These are phyloP conservation scores for Coptotermes formosanus DNA, from an alignment of 1,140 invertebrate species.

Conservation along the genomic window DNA sequence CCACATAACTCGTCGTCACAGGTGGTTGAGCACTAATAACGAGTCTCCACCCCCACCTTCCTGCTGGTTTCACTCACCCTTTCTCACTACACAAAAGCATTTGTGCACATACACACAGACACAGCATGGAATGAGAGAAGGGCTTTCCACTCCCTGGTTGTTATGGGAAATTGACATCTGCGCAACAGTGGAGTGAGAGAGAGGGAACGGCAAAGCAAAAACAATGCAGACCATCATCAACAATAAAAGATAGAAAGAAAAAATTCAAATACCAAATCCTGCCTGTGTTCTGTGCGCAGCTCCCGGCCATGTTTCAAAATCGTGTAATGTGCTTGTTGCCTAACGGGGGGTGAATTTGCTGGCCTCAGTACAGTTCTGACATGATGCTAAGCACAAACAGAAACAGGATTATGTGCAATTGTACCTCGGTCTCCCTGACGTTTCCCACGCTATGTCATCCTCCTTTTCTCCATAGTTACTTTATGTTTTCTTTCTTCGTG, in stretches of 20 bases:
- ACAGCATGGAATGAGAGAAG: not conserved
- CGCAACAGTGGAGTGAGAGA: not conserved
- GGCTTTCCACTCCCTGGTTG: not conserved
- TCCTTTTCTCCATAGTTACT: too few species aligned
- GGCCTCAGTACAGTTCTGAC: not conserved
- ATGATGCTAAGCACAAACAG: not conserved
- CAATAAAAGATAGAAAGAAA: not conserved
- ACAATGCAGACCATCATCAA: slow-evolving; percentile 1
- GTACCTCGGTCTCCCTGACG: too few species aligned
- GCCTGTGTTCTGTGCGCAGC: not conserved
- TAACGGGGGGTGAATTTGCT: not conserved
- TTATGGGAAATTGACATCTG: slow-evolving; percentile 18
- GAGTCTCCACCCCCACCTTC: not conserved
- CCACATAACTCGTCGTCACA: slow-evolving; percentile 17
- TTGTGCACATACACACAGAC: not conserved
- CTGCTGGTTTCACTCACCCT: not conserved
- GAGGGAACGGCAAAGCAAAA: not conserved
- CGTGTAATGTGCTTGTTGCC: slow-evolving; percentile 10
- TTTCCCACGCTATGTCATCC: too few species aligned
- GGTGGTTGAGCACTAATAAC: slow-evolving; percentile 17
- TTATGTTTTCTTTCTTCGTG: too few species aligned
- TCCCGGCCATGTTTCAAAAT: slow-evolving; percentile 1
- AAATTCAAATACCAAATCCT: slow-evolving; percentile 4
- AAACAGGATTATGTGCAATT: too few species aligned
- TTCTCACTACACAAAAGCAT: slow-evolving; percentile 16